Percentiles rank a stretch among this genome's conserved stretches.
phyloP scores from a whole-genome alignment of 2,888 invertebrate genomes.

The Neocrepidodera transversa region DNA sequence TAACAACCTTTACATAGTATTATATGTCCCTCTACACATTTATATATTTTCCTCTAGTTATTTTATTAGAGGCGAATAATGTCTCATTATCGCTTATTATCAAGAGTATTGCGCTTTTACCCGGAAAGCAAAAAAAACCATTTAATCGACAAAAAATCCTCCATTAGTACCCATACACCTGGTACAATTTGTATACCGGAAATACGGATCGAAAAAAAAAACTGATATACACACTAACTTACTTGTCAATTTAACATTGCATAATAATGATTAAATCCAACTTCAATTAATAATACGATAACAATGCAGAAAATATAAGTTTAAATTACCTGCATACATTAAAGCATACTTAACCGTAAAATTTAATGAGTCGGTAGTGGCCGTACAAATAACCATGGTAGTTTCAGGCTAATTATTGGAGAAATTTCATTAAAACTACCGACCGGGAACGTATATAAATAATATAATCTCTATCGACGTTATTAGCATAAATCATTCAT shows the following conservation, averaged over 20 bases:
- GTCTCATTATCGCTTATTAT: slow-evolving; percentile 1
- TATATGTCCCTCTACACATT: not conserved
- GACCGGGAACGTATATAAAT: slow-evolving; percentile 14
- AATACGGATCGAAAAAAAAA: not conserved
- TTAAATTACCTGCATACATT: slow-evolving; percentile 40
- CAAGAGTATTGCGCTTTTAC: not conserved
- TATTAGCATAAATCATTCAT: slow-evolving; percentile 28
- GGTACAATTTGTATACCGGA: slow-evolving; percentile 8
- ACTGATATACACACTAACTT: not conserved
- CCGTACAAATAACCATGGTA: slow-evolving; percentile 24
- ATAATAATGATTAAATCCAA: slow-evolving; percentile 30
- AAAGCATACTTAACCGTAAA: slow-evolving; percentile 34
- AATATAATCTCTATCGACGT: slow-evolving; percentile 15
- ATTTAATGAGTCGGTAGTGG: slow-evolving; percentile 33
- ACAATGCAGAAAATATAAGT: slow-evolving; percentile 33
- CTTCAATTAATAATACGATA: slow-evolving; percentile 34
- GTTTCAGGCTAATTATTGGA: slow-evolving; percentile 30
- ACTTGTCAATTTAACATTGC: slow-evolving; percentile 27
- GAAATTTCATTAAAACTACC: slow-evolving; percentile 26
- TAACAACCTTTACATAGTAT: not conserved
- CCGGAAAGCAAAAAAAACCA: not conserved
- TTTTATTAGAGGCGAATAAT: not conserved
- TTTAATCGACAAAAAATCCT: slow-evolving; percentile 16
- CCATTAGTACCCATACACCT: slow-evolving; percentile 14
- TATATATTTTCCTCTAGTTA: not conserved